These are phyloP conservation scores for Sebastes oblongus DNA, from an alignment of 2,797 vertebrate species.

Conservation along the genomic window DNA sequence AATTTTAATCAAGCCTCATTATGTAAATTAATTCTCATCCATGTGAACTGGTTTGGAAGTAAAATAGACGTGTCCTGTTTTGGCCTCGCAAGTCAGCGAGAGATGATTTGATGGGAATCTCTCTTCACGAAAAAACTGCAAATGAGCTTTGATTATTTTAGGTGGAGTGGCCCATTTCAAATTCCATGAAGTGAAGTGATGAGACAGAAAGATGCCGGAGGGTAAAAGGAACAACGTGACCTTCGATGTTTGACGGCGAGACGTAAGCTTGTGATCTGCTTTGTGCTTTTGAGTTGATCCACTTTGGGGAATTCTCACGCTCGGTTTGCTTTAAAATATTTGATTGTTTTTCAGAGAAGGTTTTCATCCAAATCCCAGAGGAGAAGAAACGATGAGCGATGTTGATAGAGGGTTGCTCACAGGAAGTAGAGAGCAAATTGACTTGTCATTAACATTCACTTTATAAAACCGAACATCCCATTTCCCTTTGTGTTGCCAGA, in stretches of 20 bases:
- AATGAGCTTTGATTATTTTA: slow-evolving; percentile 38
- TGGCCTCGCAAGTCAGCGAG: neutral
- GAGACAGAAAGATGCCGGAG: slow-evolving; percentile 3
- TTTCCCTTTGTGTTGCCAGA: neutral
- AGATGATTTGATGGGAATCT: slow-evolving; percentile 46
- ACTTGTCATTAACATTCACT: slow-evolving; percentile 10
- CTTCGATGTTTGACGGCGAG: slow-evolving; percentile 1
- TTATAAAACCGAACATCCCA: neutral
- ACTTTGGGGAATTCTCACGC: slow-evolving; percentile 2
- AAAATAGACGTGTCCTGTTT: slow-evolving; percentile 20
- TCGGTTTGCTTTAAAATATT: slow-evolving; percentile 15
- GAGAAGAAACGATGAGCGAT: neutral
- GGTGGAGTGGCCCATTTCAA: slow-evolving; percentile 37
- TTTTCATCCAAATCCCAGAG: slow-evolving; percentile 13
- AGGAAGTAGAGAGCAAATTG: neutral
- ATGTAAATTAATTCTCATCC: slow-evolving; percentile 30
- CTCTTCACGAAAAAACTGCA: neutral
- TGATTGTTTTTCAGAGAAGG: slow-evolving; percentile 19
- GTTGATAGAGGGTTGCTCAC: neutral
- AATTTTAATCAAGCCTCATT: slow-evolving; percentile 45
- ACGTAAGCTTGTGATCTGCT: slow-evolving; percentile 15
- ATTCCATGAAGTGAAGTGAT: slow-evolving; percentile 10
- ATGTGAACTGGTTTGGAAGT: slow-evolving; percentile 39
- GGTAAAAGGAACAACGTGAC: slow-evolving; percentile 1
- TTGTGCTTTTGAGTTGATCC: slow-evolving; percentile 20